These are phyloP conservation scores for Cervus canadensis DNA, from an alignment of 2,113 vertebrate genomes.

Conservation along the genomic window DNA sequence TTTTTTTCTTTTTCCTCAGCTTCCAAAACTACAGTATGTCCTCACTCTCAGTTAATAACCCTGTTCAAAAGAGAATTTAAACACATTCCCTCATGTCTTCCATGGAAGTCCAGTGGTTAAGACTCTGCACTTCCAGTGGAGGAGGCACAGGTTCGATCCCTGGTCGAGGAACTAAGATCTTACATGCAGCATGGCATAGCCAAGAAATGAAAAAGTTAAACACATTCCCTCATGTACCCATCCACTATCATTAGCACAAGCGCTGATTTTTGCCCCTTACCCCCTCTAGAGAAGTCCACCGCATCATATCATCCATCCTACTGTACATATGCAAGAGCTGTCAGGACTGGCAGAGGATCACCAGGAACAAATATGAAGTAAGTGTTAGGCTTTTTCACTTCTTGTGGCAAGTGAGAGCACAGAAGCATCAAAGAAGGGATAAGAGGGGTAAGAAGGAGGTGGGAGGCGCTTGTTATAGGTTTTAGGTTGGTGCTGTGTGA, in stretches of 20 bases:
- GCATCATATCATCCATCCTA: fast-evolving
- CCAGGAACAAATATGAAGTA: not conserved
- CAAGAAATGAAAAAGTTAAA: not conserved
- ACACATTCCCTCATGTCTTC: not conserved
- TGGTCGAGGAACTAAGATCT: not conserved
- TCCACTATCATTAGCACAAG: not conserved
- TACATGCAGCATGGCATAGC: not conserved
- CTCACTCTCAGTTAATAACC: not conserved
- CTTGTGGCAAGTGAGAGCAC: not conserved
- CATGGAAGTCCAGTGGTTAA: not conserved
- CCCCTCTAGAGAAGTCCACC: too few relatives aligned
- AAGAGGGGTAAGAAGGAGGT: not conserved
- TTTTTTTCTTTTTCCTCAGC: not conserved
- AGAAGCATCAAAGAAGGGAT: not conserved
- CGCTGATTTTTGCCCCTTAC: fast-evolving
- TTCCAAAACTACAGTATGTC: not conserved
- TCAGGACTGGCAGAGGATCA: not conserved
- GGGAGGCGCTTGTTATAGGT: fast-evolving
- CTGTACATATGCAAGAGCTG: not conserved
- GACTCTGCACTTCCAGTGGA: not conserved
- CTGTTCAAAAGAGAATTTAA: not conserved
- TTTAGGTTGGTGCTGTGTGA: not conserved
- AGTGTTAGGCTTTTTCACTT: not conserved
- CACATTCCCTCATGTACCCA: not conserved
- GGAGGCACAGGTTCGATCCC: not conserved